Base-by-base conservation (phyloP, 2,888 invertebrate species). In the Carpatolechia fugitivella region DNA sequence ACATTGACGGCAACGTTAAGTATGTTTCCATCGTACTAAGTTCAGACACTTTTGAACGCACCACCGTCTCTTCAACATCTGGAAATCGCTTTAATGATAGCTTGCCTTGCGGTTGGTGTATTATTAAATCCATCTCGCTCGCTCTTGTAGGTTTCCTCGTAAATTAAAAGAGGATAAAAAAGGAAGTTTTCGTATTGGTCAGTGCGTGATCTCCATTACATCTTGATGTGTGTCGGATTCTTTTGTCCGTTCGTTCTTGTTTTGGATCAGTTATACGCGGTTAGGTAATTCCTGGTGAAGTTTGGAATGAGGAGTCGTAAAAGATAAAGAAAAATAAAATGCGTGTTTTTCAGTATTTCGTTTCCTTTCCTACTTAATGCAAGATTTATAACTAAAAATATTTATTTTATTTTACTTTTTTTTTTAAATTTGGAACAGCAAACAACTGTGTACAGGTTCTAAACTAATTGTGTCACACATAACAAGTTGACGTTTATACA, bases 141-240 rank as follows among this genome's bases (percentile, higher is more conserved):
- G 66, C 80, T 76, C 88, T 66, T 62, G 59, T 54, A 60, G 63
- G 61, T 63, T 61, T 58, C 63, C 63, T 56, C 66, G 69, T 74
- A 75, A 80, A 84, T 81, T 80, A 81, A 80, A 87, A 78, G 84
- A 85, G 72, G 73, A 63, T 71, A 77, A 41, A 41, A 41, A 41
- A 41, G 40, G 40, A 41, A 84, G 44, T 44, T 80, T 80, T 74
- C 73, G 74, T 78, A 81, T 80, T 79, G 61, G 56, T 52, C 62
- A 68, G 75, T 85, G 86, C 89, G 89, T 89, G 89, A 87, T 89
- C 85, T 82, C 89, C 85, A 90, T 90, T 88, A 89, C 80, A 74
- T 74, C 70, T 76, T 81, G 80, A 82, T 83, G 80, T 78, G 77
- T 82, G 79, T 84, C 79, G 80, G 72, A 78, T 77, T 81, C 82